These are phyloP conservation scores for Phrynocephalus vlangalii DNA, from an alignment of 2,797 vertebrate species.

Conservation along the genomic window DNA sequence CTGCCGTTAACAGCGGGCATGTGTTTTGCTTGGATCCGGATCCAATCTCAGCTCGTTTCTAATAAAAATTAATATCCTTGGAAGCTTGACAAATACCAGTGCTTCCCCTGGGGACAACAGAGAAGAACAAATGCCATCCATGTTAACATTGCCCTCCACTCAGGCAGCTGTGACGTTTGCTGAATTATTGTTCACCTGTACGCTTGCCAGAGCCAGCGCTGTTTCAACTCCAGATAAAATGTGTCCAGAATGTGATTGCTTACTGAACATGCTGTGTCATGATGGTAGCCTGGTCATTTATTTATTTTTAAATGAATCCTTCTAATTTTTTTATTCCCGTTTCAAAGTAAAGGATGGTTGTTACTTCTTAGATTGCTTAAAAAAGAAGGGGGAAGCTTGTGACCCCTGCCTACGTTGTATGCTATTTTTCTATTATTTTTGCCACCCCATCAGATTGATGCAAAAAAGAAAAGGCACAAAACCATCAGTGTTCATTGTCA, in stretches of 20 bases:
- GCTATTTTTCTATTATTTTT: too few species aligned
- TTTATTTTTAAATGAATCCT: neutral
- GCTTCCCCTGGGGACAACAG: neutral
- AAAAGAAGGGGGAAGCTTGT: too few species aligned
- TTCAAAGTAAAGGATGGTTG: too few species aligned
- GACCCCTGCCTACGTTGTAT: too few species aligned
- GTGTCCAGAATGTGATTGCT: too few species aligned
- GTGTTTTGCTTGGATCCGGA: neutral
- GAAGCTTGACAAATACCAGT: neutral
- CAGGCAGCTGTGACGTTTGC: neutral
- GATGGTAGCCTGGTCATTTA: neutral
- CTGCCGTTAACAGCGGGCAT: neutral
- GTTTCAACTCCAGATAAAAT: neutral
- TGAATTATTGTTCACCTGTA: neutral
- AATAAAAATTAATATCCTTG: neutral
- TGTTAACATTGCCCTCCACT: neutral
- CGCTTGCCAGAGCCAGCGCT: neutral
- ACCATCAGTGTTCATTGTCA: too few species aligned
- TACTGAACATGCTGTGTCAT: too few species aligned
- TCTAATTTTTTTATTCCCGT: too few species aligned
- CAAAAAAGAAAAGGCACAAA: too few species aligned
- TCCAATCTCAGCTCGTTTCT: neutral
- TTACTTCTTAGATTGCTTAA: too few species aligned
- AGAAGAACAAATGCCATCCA: neutral
- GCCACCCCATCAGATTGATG: too few species aligned